A percentile compares a stretch with the other conserved stretches of the same genome.
Conservation (phyloP, 2,797 vertebrate genomes). For the Gastrophryne carolinensis region DNA sequence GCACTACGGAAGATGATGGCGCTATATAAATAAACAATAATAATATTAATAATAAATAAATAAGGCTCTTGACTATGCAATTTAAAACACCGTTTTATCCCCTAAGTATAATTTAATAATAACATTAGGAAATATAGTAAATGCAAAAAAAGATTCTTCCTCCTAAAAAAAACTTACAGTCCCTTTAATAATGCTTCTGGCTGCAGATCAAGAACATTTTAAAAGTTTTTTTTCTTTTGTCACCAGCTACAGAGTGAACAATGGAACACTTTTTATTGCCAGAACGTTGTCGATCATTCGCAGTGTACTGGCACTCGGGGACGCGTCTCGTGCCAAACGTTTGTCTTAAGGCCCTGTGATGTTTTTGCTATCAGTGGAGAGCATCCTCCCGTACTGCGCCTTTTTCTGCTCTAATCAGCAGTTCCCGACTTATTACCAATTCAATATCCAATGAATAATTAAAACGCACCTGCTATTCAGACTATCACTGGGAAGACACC, state of each 20-base stretch:
- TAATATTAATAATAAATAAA: too few relatives aligned
- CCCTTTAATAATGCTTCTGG: too few relatives aligned
- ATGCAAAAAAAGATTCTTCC: too few relatives aligned
- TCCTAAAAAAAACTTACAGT: too few relatives aligned
- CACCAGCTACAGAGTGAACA: neutral
- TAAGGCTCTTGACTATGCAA: too few relatives aligned
- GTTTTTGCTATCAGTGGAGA: constrained; percentile 30
- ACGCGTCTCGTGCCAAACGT: constrained; percentile 5
- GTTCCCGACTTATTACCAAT: constrained; percentile 41
- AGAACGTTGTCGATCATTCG: constrained; percentile 25
- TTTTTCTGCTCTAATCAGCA: constrained; percentile 40
- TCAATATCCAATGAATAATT: constrained; percentile 42
- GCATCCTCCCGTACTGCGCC: constrained; percentile 14
- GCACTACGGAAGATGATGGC: too few relatives aligned
- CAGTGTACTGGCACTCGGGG: neutral
- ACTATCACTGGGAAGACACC: neutral
- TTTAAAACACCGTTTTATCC: too few relatives aligned
- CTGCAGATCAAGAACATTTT: too few relatives aligned
- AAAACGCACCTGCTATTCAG: constrained; percentile 31
- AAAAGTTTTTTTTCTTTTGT: too few relatives aligned
- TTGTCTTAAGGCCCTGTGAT: constrained; percentile 39
- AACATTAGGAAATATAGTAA: too few relatives aligned
- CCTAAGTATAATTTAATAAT: too few relatives aligned
- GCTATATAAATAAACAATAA: too few relatives aligned
- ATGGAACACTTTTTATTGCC: neutral